Evolutionary conservation across 2,888 invertebrate species (phyloP), one percentile per base, ranked within the genome.

Genomic region (Apodemia hepburni): DNA sequence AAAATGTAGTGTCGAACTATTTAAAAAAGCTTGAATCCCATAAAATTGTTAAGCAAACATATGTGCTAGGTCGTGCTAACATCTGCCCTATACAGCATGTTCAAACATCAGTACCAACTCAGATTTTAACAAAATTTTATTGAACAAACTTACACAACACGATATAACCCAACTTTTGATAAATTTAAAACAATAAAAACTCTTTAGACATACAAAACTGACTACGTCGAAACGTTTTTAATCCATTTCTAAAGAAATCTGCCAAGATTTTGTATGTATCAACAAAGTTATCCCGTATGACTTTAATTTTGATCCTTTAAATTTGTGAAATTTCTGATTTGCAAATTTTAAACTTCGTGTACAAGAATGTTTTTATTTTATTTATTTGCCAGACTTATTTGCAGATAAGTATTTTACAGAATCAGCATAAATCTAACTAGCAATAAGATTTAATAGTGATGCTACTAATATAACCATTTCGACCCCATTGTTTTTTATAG

Each of bases 21-120:
- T 54, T 9, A 22, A 54, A 54, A 54, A 54, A 51, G 11, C 1
- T 6, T 54, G 54, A 54, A 54, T 54, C 54, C 54, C 54, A 54
- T 54, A 54, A 27, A 27, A 12, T 27, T 54, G 22, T 27, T 54
- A 54, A 27, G 15, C 54, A 54, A 54, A 54, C 7, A 51, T 12
- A 54, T 54, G 54, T 54, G 27, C 54, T 27, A 54, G 5, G 17
- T 22, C 27, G 27, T 54, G 54, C 15, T 27, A 12, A 54, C 15
- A 27, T 15, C 54, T 27, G 27, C 54, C 54, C 54, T 27, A 27
- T 54, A 54, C 27, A 27, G 42, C 12, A n/a, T 45, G 45, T n/a
- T n/a, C 45, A 45, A 45, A 15, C 11, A 38, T 12, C n/a, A n/a
- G 42, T 45, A n/a, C 42, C 15, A 5, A 15, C 4, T n/a, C n/a